Evolutionary conservation across 2,888 invertebrate species (phyloP).

Genomic region (Opisthograptis luteolata): DNA sequence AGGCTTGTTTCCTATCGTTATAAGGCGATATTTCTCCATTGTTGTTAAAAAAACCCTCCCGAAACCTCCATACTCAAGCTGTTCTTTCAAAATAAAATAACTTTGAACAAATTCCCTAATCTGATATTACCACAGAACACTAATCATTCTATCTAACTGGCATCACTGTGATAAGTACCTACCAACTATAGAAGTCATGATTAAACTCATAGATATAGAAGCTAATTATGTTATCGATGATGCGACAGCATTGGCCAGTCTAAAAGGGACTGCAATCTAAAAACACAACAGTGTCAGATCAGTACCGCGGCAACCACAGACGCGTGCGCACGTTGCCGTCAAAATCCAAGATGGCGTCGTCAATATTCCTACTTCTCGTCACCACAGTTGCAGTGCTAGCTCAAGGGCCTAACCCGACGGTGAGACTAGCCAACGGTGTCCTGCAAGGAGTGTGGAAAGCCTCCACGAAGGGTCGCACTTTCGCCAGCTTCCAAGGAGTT

Average conservation of each 20-base stretch:
- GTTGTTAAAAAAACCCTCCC: too few relatives aligned
- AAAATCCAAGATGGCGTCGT: conserved; percentile 45
- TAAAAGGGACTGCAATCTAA: conserved; percentile 7
- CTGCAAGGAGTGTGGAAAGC: conserved; percentile 70
- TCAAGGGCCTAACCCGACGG: conserved; percentile 59
- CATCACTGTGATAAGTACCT: too few relatives aligned
- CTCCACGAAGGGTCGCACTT: conserved; percentile 69
- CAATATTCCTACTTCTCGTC: conserved; percentile 50
- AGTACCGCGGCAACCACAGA: conserved; percentile 23
- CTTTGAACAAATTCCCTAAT: too few relatives aligned
- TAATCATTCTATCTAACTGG: too few relatives aligned
- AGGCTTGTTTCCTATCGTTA: too few relatives aligned
- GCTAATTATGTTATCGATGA: too few relatives aligned
- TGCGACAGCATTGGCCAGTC: conserved; percentile 5
- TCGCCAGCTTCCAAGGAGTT: conserved; percentile 86
- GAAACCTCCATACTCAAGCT: too few relatives aligned
- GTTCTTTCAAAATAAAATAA: too few relatives aligned
- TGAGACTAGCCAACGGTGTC: conserved; percentile 63
- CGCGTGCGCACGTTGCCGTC: conserved; percentile 49
- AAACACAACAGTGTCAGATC: conserved; percentile 6
- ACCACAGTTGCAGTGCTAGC: conserved; percentile 42
- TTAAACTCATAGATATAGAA: too few relatives aligned
- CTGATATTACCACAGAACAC: too few relatives aligned
- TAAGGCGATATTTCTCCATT: too few relatives aligned
- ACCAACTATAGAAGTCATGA: too few relatives aligned